Evolutionary conservation across 2,888 invertebrate genomes (phyloP), one percentile per base, ranked within the genome.

Genomic region (Doris montereyensis): DNA sequence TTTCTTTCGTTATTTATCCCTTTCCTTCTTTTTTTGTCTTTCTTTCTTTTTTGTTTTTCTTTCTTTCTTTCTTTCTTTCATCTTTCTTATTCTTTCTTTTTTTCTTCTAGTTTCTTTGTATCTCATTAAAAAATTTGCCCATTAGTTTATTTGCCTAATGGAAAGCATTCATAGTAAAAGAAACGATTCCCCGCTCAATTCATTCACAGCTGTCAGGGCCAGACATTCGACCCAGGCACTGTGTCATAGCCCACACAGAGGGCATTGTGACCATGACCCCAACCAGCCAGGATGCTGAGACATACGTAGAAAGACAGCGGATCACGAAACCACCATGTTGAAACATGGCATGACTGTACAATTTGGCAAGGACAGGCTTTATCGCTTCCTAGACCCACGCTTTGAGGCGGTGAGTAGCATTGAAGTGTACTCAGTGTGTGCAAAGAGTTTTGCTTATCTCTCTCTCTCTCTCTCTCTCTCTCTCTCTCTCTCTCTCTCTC

Each of bases 181-280:
- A n/a, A n/a, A n/a, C n/a, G n/a, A n/a, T n/a, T n/a, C n/a, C n/a
- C n/a, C n/a, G n/a, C n/a, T n/a, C n/a, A n/a, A n/a, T 21, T 34
- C 24, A n/a, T 57, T n/a, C 62, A 0, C 57, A 93, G 91, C 86
- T 93, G 72, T 95, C 95, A 90, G 97, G 97, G 17, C 96, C 97
- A 28, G 96, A 97, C 86, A 96, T 98, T 85, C 96, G 96, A 93
- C 95, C 98, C 13, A 94, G 97, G 77, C 99, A 99, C 92, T 98
- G 98, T 92, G 96, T 98, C 87, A 95, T 99, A 86, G 96, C 97
- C 76, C 94, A 95, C 89, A 94, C 96, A 79, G 96, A 96, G 84
- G 97, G 97, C 74, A 96, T 98, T 81, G 97, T 97, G 85, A 95
- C 96, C 1, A 94, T 98, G 65, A 98, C 98, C 34, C 98, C 99